Percentiles rank a stretch among this genome's conserved stretches.
These are phyloP conservation scores for Chironomus striatipennis DNA, from an alignment of 1,140 invertebrate genomes.

Conservation along the genomic window DNA sequence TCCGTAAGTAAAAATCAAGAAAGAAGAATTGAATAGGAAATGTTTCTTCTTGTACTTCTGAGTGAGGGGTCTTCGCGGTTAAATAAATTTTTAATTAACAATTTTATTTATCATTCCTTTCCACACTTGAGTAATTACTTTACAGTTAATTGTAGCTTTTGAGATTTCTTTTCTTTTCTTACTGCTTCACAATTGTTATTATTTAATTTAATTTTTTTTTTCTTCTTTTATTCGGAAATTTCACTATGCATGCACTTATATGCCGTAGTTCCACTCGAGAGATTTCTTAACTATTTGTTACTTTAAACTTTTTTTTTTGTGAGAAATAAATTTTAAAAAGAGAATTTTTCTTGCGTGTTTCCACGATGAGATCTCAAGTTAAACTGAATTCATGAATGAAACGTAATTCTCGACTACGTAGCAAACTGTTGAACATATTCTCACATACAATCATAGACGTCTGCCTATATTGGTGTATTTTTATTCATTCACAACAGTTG, in stretches of 20 bases:
- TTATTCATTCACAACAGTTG: background rate
- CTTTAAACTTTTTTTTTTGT: background rate
- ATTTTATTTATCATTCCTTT: background rate
- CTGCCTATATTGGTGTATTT: background rate
- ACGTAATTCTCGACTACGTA: background rate
- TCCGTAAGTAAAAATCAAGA: background rate
- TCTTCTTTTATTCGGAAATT: background rate
- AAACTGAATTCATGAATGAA: constrained; percentile 15
- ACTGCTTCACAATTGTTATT: background rate
- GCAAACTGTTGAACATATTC: constrained; percentile 5
- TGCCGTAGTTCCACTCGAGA: background rate
- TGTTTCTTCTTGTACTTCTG: background rate
- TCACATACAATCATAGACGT: background rate
- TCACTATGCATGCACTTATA: background rate
- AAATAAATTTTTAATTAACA: constrained; percentile 22
- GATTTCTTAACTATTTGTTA: background rate
- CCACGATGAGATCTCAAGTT: background rate
- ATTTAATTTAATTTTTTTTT: background rate
- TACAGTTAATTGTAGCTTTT: constrained; percentile 18
- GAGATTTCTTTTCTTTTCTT: background rate
- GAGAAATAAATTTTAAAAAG: too few relatives aligned
- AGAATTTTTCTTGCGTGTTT: background rate
- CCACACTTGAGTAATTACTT: constrained; percentile 13
- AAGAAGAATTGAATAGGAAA: constrained; percentile 9
- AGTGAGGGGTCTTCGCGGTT: background rate